Percentiles rank a stretch among this genome's conserved stretches.
Conservation (phyloP, 1,140 invertebrate genomes). For the Scaptomyza pallida region DNA sequence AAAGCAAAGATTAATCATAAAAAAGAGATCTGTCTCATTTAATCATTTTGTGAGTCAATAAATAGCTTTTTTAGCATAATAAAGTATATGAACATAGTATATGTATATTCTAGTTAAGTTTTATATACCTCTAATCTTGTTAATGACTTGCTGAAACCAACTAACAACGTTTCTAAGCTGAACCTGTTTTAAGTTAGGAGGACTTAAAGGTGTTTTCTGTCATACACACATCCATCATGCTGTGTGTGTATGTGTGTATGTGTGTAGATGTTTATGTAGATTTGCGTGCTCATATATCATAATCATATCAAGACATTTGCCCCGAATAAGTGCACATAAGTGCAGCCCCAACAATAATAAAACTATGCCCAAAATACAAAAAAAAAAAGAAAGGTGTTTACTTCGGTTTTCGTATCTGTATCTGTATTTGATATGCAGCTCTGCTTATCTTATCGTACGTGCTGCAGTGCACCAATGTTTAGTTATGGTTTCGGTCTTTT, state of each 20-base stretch:
- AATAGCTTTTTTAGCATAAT: not conserved
- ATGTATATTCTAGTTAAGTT: too few relatives aligned
- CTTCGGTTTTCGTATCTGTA: conserved; percentile 20
- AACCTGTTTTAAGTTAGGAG: conserved; percentile 1
- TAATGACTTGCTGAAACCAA: too few relatives aligned
- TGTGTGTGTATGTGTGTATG: conserved; percentile 63
- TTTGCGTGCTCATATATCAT: conserved; percentile 73
- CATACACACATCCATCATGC: conserved; percentile 55
- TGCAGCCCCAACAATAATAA: not conserved
- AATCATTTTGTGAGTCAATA: too few relatives aligned
- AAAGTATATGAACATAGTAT: too few relatives aligned
- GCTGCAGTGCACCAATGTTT: conserved; percentile 45
- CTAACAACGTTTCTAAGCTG: not conserved
- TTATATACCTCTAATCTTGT: not conserved
- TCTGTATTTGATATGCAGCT: conserved; percentile 42
- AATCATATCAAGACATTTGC: conserved; percentile 56
- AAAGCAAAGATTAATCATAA: too few relatives aligned
- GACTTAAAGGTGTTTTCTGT: not conserved
- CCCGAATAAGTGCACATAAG: conserved; percentile 37
- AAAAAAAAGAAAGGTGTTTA: conserved; percentile 17
- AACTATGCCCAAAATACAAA: not conserved
- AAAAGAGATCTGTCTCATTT: too few relatives aligned
- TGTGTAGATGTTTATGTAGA: conserved; percentile 70
- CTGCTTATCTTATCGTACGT: conserved; percentile 49
- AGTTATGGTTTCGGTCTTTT: conserved; percentile 30